phyloP scores from a whole-genome alignment of 2,113 vertebrate species.

The Thermophis baileyi region DNA sequence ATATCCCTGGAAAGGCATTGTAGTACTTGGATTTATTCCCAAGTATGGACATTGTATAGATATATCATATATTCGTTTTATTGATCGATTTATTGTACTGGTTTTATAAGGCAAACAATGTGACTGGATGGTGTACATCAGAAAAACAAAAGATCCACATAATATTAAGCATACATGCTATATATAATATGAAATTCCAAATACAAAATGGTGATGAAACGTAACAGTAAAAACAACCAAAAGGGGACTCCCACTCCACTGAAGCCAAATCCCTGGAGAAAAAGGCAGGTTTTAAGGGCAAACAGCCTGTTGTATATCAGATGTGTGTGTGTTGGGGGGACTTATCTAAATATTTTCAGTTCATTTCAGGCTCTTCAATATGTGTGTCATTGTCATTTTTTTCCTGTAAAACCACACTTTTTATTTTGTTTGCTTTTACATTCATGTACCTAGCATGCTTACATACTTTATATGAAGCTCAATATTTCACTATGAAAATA shows the following conservation, averaged over 20 bases:
- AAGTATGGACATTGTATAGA: background rate
- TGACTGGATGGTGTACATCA: background rate
- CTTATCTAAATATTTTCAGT: background rate
- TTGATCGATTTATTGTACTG: background rate
- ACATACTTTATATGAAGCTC: background rate
- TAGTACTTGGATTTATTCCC: background rate
- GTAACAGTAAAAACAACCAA: background rate
- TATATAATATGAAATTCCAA: background rate
- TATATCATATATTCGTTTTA: background rate
- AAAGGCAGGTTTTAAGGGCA: background rate
- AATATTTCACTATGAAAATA: background rate
- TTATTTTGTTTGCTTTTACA: background rate
- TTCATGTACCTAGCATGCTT: background rate
- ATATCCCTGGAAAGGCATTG: background rate
- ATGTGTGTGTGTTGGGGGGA: background rate
- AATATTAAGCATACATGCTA: background rate
- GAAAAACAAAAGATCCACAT: background rate
- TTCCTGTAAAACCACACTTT: background rate
- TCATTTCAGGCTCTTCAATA: background rate
- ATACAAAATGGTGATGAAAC: background rate
- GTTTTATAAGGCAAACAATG: background rate
- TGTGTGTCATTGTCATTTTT: background rate
- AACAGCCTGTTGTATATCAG: background rate
- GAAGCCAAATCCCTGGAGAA: background rate
- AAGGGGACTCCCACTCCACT: background rate